phyloP scores from a whole-genome alignment of 2,797 vertebrate genomes.

The Brachymystax lenok region DNA sequence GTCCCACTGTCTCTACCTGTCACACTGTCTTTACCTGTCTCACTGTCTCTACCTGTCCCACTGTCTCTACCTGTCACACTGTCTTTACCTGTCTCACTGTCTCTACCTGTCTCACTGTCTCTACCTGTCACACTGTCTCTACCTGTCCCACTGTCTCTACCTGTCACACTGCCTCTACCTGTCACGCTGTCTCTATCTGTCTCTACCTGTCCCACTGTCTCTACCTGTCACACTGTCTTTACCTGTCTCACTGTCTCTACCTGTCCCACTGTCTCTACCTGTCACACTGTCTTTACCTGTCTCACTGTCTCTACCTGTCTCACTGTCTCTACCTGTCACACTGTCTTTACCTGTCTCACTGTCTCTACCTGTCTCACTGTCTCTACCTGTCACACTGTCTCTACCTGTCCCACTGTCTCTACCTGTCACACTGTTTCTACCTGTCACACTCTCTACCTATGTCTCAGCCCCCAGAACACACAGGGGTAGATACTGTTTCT shows the following conservation, averaged over 20 bases:
- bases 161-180: neutral
- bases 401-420: too few relatives aligned
- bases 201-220: neutral
- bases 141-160: neutral
- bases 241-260: neutral
- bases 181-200: neutral
- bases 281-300: neutral
- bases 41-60: too few relatives aligned
- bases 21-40: neutral
- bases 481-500: neutral
- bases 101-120: too few relatives aligned
- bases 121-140: neutral
- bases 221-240: neutral
- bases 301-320: neutral
- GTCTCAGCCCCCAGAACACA: too few relatives aligned
- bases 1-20: neutral
- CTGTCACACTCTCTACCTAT: neutral
- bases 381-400: too few relatives aligned
- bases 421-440: neutral
- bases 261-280: neutral
- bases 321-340: neutral
- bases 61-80: neutral
- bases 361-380: too few relatives aligned
- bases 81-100: neutral
- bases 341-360: too few relatives aligned